These are phyloP conservation scores for Clarias platycephalus DNA, from an alignment of 2,797 vertebrate species.

Conservation along the genomic window DNA sequence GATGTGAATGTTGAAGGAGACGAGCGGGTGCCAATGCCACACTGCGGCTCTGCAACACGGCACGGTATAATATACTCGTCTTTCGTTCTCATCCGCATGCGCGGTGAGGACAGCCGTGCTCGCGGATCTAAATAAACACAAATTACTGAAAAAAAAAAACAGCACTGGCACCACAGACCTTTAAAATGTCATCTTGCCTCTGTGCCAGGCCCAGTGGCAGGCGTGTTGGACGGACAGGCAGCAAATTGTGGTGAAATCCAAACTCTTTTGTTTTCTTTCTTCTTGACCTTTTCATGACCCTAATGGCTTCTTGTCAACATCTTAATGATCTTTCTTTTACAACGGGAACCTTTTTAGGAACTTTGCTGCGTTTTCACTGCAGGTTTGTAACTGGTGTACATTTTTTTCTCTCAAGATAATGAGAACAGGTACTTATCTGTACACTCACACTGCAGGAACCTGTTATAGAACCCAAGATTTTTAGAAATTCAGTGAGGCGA, in stretches of 20 bases:
- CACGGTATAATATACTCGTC: constrained; percentile 55
- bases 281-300: constrained; percentile 21
- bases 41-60: constrained; percentile 53
- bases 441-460: not conserved
- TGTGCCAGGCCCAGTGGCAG: not conserved
- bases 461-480: not conserved
- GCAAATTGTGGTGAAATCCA: not conserved
- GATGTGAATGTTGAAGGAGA: constrained; percentile 42
- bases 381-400: not conserved
- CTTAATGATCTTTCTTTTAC: not conserved
- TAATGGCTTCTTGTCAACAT: not conserved
- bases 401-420: not conserved
- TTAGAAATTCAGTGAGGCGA: not conserved
- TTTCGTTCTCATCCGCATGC: constrained; percentile 39
- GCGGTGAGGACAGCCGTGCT: constrained; percentile 58
- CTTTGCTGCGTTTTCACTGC: not conserved
- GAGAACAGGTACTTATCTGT: not conserved
- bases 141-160: constrained; percentile 61
- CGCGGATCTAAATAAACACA: constrained; percentile 71
- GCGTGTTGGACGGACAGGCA: not conserved
- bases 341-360: no score
- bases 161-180: constrained; percentile 60
- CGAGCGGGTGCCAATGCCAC: constrained; percentile 51
- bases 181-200: constrained; percentile 22
- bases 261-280: not conserved